Evolutionary conservation across 2,888 invertebrate genomes (phyloP).

Genomic region (Dascillus cervinus): DNA sequence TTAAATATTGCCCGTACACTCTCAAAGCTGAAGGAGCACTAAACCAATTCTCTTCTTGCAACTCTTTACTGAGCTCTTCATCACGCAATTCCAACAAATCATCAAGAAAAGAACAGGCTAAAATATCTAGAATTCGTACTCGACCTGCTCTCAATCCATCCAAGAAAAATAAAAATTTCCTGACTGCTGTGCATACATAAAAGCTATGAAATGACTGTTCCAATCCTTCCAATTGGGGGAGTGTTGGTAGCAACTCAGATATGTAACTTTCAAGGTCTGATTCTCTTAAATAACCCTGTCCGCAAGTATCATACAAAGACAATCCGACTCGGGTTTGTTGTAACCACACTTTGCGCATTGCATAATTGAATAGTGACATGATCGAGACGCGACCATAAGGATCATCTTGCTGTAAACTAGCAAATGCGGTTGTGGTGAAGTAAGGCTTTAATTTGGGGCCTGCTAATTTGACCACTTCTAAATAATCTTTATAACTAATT

Average conservation of each 20-base stretch:
- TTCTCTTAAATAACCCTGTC: constrained; percentile 60
- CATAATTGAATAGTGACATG: constrained; percentile 87
- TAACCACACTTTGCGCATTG: constrained; percentile 91
- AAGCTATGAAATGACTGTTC: constrained; percentile 92
- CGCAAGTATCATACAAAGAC: constrained; percentile 86
- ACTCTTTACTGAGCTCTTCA: constrained; percentile 60
- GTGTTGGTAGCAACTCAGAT: constrained; percentile 83
- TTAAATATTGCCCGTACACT: constrained; percentile 90
- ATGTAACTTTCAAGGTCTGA: constrained; percentile 89
- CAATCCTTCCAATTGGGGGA: constrained; percentile 82
- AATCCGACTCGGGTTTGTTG: constrained; percentile 91
- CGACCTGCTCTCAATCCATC: constrained; percentile 83
- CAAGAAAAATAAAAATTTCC: constrained; percentile 93
- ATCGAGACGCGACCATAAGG: constrained; percentile 81
- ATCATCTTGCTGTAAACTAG: constrained; percentile 79
- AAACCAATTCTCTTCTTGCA: constrained; percentile 87
- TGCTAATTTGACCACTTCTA: constrained; percentile 66
- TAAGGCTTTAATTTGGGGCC: constrained; percentile 55
- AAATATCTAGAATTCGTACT: constrained; percentile 83
- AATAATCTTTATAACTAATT: constrained; percentile 79
- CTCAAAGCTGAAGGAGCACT: constrained; percentile 81
- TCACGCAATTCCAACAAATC: constrained; percentile 68
- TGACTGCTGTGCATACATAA: constrained; percentile 91
- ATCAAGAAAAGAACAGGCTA: constrained; percentile 87
- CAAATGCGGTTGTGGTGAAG: constrained; percentile 80